Evolutionary conservation across 2,888 invertebrate species (phyloP), one percentile per base, ranked within the genome.

Genomic region (Drosophila koepferae): DNA sequence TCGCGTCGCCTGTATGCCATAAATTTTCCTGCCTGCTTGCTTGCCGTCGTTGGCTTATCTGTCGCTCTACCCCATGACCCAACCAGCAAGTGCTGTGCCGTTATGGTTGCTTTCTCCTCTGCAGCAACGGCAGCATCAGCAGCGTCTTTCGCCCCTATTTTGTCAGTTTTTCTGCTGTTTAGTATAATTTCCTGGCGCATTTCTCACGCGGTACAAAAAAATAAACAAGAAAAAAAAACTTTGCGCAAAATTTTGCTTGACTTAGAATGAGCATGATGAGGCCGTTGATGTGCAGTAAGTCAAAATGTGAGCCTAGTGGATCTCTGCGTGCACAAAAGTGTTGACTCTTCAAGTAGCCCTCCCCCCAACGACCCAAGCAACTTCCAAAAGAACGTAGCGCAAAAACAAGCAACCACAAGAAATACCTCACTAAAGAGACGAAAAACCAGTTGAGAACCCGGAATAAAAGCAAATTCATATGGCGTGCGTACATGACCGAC

Each of bases 121-220:
- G 16, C 46, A 46, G 14, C 46, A 10, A 2, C 20, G 7, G 6
- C 46, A 2, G 4, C 46, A 6, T 4, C 72, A 51, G 51, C 65
- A 59, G 20, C 43, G 54, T 49, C 66, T 62, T 80, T 59, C 63
- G 70, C 65, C 40, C 31, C 66, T 59, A 72, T 70, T 82, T 66
- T 67, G 49, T 48, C 64, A 56, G 71, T 63, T 68, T 75, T 72
- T 85, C 80, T 74, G 79, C 77, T 77, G 76, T 62, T 86, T 78
- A 77, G 79, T 78, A 84, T 87, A 86, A 86, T 86, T 86, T 86
- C 81, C 87, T 89, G 80, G 71, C 78, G 67, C 73, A 84, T 86
- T 89, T 81, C 77, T 86, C 77, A 86, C 73, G 67, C 73, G 73
- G 63, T 20, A 46, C 67, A 68, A 23, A 46, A 62, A 46, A 46